Base-by-base conservation (phyloP, 2,888 invertebrate species). In the Limnephilus marmoratus region DNA sequence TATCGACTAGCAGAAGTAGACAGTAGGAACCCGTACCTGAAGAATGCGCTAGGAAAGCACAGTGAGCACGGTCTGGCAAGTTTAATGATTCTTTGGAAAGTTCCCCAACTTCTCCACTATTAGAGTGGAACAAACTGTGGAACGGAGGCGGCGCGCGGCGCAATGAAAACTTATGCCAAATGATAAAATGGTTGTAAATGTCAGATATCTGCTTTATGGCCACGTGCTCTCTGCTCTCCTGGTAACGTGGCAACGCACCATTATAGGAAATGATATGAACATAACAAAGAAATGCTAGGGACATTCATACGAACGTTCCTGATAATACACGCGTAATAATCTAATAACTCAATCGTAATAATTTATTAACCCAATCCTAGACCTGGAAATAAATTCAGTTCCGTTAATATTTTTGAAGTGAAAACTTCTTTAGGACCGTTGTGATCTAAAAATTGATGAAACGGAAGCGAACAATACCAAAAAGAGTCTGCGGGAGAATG, bases 161-260 rank as follows among this genome's bases (percentile, higher is more conserved):
- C 29, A 86, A 86, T 86, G 49, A 86, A 86, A 86, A 41, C 86
- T 86, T 86, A 45, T 86, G 45, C 86, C 86, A 45, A 86, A 86
- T 86, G 86, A 86, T 86, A 86, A 86, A 86, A 86, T 45, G n/a
- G 45, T 86, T 45, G n/a, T 86, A 41, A 41, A 86, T 49, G 24
- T 85, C 45, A 41, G 85, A 85, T 85, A 45, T 45, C 45, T 29
- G 68, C 34, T 86, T 37, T 86, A 86, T 45, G 86, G 86, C 86
- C 29, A 86, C 37, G 37, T 83, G 37, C 37, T 83, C 37, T 83
- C 83, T 53, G 18, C 53, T 68, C 24, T 68, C n/a, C 68, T 24
- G 24, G n/a, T 7, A 68, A 68, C 68, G 68, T 24, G 24, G n/a
- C 24, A n/a, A 68, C 68, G 68, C 68, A 68, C 24, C 68, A 24